Evolutionary conservation across 2,888 invertebrate genomes (phyloP).

Genomic region (Melanostoma scalare): DNA sequence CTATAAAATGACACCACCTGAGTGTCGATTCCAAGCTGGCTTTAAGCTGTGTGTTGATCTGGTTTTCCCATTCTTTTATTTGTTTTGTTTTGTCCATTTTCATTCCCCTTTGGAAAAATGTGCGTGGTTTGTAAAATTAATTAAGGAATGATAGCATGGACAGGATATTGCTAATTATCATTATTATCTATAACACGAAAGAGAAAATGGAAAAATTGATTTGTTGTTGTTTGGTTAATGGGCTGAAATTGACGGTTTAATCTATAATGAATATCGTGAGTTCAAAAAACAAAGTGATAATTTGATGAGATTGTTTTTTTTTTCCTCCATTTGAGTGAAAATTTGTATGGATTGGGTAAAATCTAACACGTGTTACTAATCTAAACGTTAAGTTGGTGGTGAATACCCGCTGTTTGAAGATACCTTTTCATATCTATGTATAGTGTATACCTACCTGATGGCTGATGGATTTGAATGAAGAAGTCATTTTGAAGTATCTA

Average conservation of each 20-base stretch:
- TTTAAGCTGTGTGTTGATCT: constrained; percentile 38
- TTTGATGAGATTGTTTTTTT: constrained; percentile 30
- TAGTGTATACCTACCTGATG: too few species aligned
- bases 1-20: constrained; percentile 61
- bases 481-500: too few species aligned
- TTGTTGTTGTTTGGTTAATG: constrained; percentile 28
- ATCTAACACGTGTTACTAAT: constrained; percentile 1
- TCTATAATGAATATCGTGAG: constrained; percentile 12
- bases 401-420: too few species aligned
- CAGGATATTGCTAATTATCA: constrained; percentile 59
- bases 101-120: not conserved
- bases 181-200: constrained; percentile 24
- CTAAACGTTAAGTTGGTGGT: not conserved
- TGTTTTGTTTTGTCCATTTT: not conserved
- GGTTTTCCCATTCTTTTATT: constrained; percentile 14
- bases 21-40: not conserved
- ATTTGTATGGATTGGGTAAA: not conserved
- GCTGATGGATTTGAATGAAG: too few species aligned
- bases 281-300: constrained; percentile 26
- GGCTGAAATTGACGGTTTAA: constrained; percentile 33
- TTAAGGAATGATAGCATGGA: constrained; percentile 57
- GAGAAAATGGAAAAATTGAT: constrained; percentile 54
- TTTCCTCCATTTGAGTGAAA: not conserved
- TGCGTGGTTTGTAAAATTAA: constrained; percentile 43
- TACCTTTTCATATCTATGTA: too few species aligned